phyloP scores from a whole-genome alignment of 1,140 invertebrate species.

The Stratiolaelaps scimitus region DNA sequence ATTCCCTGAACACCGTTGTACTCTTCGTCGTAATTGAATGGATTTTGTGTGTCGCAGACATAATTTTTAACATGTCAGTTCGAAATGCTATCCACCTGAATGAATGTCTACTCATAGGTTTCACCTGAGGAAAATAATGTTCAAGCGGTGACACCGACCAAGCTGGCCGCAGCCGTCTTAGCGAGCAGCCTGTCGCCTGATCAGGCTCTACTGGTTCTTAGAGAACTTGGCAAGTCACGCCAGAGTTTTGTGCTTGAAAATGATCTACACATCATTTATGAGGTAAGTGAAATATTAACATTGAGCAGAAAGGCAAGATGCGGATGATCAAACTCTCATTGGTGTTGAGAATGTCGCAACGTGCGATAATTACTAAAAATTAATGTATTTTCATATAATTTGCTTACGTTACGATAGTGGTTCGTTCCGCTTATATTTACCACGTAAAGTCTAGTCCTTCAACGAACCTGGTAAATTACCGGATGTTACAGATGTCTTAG shows the following conservation, averaged over 20 bases:
- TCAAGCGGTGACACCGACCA: slow-evolving; percentile 52
- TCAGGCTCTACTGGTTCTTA: slow-evolving; percentile 72
- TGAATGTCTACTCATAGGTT: background rate
- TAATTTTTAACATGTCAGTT: background rate
- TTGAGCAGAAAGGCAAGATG: too few relatives aligned
- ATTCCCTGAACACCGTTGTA: too few relatives aligned
- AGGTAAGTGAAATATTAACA: slow-evolving; percentile 46
- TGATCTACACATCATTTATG: slow-evolving; percentile 86
- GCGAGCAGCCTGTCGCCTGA: slow-evolving; percentile 80
- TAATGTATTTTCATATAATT: too few relatives aligned
- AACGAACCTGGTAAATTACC: too few relatives aligned
- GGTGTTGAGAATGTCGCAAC: too few relatives aligned
- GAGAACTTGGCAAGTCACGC: slow-evolving; percentile 76
- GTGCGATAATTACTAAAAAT: too few relatives aligned
- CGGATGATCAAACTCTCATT: too few relatives aligned
- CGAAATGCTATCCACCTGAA: background rate
- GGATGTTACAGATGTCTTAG: too few relatives aligned
- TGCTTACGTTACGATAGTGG: too few relatives aligned
- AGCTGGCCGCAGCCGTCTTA: slow-evolving; percentile 77
- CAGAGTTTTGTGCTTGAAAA: slow-evolving; percentile 80
- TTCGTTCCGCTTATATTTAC: too few relatives aligned
- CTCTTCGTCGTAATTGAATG: slow-evolving; percentile 33
- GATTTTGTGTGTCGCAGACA: slow-evolving; percentile 27
- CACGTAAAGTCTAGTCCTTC: too few relatives aligned
- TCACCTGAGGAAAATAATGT: slow-evolving; percentile 18